Evolutionary conservation across 2,888 invertebrate species (phyloP), one percentile per base, ranked within the genome.

Genomic region (Lypha dubia): DNA sequence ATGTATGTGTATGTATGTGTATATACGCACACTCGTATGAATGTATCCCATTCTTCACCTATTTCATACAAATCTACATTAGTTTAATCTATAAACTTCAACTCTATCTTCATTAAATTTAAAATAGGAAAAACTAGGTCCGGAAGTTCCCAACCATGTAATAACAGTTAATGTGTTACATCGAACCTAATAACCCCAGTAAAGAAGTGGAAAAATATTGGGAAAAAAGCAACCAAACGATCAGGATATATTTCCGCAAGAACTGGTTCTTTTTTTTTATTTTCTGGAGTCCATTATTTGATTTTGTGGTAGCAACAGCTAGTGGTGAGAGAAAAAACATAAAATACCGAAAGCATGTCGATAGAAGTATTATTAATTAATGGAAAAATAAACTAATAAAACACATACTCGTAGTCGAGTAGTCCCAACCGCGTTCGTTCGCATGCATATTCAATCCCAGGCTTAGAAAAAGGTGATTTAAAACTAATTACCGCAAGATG

Each of bases 61-160:
- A 28, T 32, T 76, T 49, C 24, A 76, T 62, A 51, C n/a, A n/a
- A n/a, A n/a, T n/a, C n/a, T n/a, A n/a, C 5, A 28, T 49, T 32
- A 17, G 6, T 49, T 60, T 62, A 58, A 46, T 76, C 56, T 62
- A 76, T 56, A 70, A 70, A 63, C 70, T 74, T 67, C 32, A 60
- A 49, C 65, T 77, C 22, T 70, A 56, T 68, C 63, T 67, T 73
- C 49, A 77, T 71, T 73, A 77, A 67, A 60, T 28, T 58, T 6
- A 20, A 79, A 73, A 73, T 79, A 67, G 49, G 68, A 84, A 86
- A 83, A 89, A 86, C 86, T 84, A 86, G 73, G 87, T 88, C 88
- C 91, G 91, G 91, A 91, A 90, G 91, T 90, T 89, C 89, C 88
- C 89, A 89, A 90, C 83, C 88, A 89, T 89, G 89, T 88, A 89